Evolutionary conservation across 2,113 vertebrate genomes (phyloP).

Genomic region (Hippopotamus amphibius): DNA sequence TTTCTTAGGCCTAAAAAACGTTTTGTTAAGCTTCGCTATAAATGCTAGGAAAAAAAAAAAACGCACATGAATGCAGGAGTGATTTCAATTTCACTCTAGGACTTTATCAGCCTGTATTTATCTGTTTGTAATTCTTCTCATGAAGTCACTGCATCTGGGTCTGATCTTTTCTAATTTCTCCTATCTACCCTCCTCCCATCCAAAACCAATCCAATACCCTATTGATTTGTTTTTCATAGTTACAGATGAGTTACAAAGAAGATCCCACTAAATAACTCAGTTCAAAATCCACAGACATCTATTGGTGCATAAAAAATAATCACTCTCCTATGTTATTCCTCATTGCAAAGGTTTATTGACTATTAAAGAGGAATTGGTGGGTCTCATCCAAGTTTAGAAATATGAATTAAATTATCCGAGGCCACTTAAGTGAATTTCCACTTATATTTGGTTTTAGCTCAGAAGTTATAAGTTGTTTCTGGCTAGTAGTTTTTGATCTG

Average conservation of each 20-base stretch:
- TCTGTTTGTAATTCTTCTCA: slow-evolving; percentile 79
- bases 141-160: slow-evolving; percentile 66
- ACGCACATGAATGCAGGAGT: slow-evolving; percentile 73
- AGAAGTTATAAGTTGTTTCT: slow-evolving; percentile 22
- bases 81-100: slow-evolving; percentile 82
- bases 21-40: slow-evolving; percentile 59
- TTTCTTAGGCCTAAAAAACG: neutral
- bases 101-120: slow-evolving; percentile 80
- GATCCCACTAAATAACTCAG: neutral
- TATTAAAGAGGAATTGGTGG: slow-evolving; percentile 31
- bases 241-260: slow-evolving; percentile 79
- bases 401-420: slow-evolving; percentile 46
- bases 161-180: slow-evolving; percentile 61
- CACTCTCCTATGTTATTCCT: neutral
- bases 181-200: slow-evolving; percentile 29
- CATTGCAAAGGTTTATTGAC: slow-evolving; percentile 52
- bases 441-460: slow-evolving; percentile 39
- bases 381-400: slow-evolving; percentile 36
- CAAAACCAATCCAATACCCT: slow-evolving; percentile 67
- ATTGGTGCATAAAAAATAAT: slow-evolving; percentile 30
- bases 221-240: slow-evolving; percentile 82
- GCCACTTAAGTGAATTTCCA: slow-evolving; percentile 24
- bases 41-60: slow-evolving; percentile 61
- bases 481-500: slow-evolving; percentile 41
- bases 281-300: slow-evolving; percentile 41